A percentile compares a stretch with the other conserved stretches of the same genome.
These are phyloP conservation scores for Cecropterus lyciades DNA, from an alignment of 1,140 invertebrate species.

Conservation along the genomic window DNA sequence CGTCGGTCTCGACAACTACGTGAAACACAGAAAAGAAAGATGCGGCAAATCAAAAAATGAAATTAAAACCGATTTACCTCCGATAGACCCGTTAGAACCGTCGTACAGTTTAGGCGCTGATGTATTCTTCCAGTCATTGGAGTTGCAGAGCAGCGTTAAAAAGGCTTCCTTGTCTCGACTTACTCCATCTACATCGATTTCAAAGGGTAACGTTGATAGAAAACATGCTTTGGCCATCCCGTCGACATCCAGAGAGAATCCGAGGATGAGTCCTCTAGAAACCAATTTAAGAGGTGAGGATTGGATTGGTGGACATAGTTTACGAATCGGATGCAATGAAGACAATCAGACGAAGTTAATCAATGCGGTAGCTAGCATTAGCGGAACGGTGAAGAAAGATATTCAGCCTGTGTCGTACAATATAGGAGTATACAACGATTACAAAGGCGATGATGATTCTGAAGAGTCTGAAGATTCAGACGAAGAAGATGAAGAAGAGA, in stretches of 20 bases:
- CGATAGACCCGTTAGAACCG: conserved; percentile 68
- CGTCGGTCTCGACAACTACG: conserved; percentile 91
- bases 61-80: conserved; percentile 59
- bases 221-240: conserved; percentile 57
- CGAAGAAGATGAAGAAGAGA: conserved; percentile 86
- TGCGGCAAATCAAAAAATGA: conserved; percentile 80
- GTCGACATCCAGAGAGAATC: conserved; percentile 63
- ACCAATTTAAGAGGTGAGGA: conserved; percentile 80
- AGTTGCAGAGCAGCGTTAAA: conserved; percentile 91
- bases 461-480: conserved; percentile 84
- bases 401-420: conserved; percentile 69
- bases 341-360: conserved; percentile 86
- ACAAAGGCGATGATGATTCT: conserved; percentile 84
- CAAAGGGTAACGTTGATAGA: conserved; percentile 75
- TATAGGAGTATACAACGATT: conserved; percentile 75
- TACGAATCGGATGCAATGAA: conserved; percentile 81
- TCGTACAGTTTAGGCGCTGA: conserved; percentile 89
- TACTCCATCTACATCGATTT: conserved; percentile 67
- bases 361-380: conserved; percentile 86
- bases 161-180: conserved; percentile 74
- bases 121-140: conserved; percentile 93
- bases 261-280: conserved; percentile 74
- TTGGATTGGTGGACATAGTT: conserved; percentile 86
- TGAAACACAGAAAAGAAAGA: conserved; percentile 90
- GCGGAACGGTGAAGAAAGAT: conserved; percentile 83